Percentiles rank a stretch among this genome's conserved stretches.
Evolutionary conservation across 2,888 invertebrate species (phyloP).

Genomic region (Caprella mutica): DNA sequence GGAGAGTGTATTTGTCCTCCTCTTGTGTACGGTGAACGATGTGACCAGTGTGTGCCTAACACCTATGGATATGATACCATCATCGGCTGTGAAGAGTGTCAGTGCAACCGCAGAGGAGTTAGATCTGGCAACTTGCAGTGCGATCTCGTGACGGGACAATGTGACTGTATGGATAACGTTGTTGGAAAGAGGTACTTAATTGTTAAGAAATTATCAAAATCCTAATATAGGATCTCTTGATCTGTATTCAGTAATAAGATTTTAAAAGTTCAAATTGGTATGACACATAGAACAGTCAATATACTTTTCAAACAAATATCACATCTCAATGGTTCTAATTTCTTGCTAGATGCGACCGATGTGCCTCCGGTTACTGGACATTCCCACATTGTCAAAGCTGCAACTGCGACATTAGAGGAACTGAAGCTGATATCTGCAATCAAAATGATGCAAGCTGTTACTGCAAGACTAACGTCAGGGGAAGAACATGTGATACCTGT

Average conservation of each 20-base stretch:
- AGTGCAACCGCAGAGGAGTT: conserved; percentile 76
- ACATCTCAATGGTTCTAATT: too few species aligned
- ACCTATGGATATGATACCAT: conserved; percentile 89
- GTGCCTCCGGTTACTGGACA: conserved; percentile 66
- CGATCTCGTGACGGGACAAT: conserved; percentile 72
- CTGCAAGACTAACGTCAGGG: conserved; percentile 68
- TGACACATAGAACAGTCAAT: too few species aligned
- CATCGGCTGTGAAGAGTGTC: conserved; percentile 90
- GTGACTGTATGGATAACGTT: conserved; percentile 48
- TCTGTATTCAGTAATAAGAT: too few species aligned
- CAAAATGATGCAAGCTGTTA: conserved; percentile 57
- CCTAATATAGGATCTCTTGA: too few species aligned
- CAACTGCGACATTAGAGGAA: conserved; percentile 68
- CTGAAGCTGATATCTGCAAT: conserved; percentile 76
- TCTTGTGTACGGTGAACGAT: conserved; percentile 74
- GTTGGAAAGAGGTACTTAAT: conserved; percentile 25
- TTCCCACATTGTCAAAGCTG: conserved; percentile 83
- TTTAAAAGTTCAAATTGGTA: too few species aligned
- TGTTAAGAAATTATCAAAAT: too few species aligned
- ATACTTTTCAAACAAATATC: too few species aligned
- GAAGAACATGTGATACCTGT: conserved; percentile 71
- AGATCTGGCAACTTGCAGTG: conserved; percentile 64
- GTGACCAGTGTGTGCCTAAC: conserved; percentile 74
- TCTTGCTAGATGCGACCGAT: conserved; percentile 81
- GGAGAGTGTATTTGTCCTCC: conserved; percentile 84